Evolutionary conservation across 2,888 invertebrate genomes (phyloP).

Genomic region (Rotaria macrura): DNA sequence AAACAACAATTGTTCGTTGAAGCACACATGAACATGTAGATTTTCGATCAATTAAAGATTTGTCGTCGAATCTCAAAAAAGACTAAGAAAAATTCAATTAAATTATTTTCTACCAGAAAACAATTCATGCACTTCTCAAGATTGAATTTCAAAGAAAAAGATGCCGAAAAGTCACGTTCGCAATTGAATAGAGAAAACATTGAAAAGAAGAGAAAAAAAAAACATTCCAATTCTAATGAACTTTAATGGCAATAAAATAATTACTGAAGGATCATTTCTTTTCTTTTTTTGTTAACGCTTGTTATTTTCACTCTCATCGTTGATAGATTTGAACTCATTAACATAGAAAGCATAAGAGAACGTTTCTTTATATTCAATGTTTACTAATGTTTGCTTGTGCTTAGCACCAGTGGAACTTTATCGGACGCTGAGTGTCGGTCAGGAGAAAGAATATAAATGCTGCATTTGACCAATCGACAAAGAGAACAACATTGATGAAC

Average conservation of each 20-base stretch:
- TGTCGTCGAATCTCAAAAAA: neutral
- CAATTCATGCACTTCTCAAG: neutral
- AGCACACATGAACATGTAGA: neutral
- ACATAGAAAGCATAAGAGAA: neutral
- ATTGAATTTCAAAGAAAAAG: neutral
- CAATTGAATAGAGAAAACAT: neutral
- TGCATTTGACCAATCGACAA: neutral
- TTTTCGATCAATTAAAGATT: neutral
- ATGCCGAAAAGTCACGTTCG: neutral
- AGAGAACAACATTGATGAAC: neutral
- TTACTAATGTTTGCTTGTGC: neutral
- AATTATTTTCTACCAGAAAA: neutral
- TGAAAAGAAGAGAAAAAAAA: neutral
- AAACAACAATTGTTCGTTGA: neutral
- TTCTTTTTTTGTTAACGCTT: neutral
- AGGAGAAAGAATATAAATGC: neutral
- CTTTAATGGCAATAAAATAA: neutral
- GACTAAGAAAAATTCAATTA: neutral
- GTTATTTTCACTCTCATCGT: neutral
- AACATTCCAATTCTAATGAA: neutral
- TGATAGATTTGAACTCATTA: neutral
- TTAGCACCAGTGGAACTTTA: neutral
- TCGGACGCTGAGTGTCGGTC: neutral
- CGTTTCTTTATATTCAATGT: neutral
- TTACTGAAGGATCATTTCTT: neutral